phyloP scores from a whole-genome alignment of 2,888 invertebrate species.

The Cantharis lateralis region DNA sequence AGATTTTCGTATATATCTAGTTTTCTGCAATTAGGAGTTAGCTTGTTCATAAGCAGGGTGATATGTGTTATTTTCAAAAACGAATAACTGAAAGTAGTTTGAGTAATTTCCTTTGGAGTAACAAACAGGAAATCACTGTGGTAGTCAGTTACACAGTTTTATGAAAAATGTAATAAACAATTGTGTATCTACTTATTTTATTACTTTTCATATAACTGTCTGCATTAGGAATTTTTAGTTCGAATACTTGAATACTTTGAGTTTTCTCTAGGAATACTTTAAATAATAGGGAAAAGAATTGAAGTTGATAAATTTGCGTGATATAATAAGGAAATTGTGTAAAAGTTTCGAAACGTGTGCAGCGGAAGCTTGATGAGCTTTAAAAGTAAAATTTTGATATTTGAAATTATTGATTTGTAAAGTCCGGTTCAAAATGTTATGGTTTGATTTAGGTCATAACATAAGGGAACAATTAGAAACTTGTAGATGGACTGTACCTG shows the following conservation, averaged over 20 bases:
- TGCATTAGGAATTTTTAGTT: not conserved
- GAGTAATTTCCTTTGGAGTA: not conserved
- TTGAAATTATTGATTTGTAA: slow-evolving; percentile 2
- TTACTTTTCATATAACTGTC: not conserved
- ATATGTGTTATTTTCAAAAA: no score
- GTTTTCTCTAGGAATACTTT: not conserved
- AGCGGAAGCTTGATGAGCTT: not conserved
- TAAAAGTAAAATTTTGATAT: not conserved
- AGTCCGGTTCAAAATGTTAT: slow-evolving; percentile 1
- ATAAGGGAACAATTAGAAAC: slow-evolving; percentile 34
- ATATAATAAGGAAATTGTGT: not conserved
- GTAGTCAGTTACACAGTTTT: not conserved
- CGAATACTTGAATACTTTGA: not conserved
- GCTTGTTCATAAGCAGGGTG: no score
- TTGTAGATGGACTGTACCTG: slow-evolving; percentile 44
- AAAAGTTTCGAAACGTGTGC: not conserved
- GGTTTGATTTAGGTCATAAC: not conserved
- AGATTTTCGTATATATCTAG: no score
- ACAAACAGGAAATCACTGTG: not conserved
- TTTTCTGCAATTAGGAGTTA: no score
- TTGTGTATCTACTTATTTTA: no score
- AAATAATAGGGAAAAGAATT: no score
- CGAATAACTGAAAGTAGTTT: no score
- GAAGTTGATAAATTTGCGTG: not conserved
- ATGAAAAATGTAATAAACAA: not conserved